phyloP scores from a whole-genome alignment of 2,888 invertebrate genomes.

The Drosophila niveifrons region DNA sequence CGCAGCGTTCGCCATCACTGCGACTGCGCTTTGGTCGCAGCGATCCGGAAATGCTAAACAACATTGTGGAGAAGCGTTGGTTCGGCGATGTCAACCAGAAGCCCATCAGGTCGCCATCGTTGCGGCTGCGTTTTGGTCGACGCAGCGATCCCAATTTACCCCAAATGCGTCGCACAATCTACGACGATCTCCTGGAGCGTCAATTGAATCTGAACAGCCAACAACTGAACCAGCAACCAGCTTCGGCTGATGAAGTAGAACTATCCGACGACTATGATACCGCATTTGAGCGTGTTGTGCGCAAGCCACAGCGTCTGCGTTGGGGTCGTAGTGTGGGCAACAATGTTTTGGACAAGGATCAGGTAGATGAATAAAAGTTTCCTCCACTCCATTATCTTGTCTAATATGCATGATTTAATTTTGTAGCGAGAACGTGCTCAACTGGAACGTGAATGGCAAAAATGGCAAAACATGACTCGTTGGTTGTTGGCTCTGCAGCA shows the following conservation, averaged over 20 bases:
- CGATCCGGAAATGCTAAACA: conserved; percentile 87
- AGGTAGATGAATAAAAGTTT: conserved; percentile 37
- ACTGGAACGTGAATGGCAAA: conserved; percentile 50
- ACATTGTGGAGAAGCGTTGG: conserved; percentile 83
- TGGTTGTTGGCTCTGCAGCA: conserved; percentile 75
- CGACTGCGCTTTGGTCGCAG: conserved; percentile 92
- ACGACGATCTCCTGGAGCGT: conserved; percentile 73
- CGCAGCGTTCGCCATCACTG: conserved; percentile 91
- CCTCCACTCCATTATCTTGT: not conserved
- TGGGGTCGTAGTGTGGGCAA: conserved; percentile 75
- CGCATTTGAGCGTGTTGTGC: conserved; percentile 66
- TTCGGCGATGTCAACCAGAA: conserved; percentile 88
- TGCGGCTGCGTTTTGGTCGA: conserved; percentile 91
- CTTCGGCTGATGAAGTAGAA: conserved; percentile 39
- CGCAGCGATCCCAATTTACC: conserved; percentile 89
- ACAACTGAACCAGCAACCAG: conserved; percentile 39
- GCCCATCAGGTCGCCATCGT: conserved; percentile 90
- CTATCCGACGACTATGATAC: conserved; percentile 60
- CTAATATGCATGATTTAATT: not conserved
- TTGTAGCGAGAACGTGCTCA: conserved; percentile 20
- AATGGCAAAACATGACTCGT: conserved; percentile 72
- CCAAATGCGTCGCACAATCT: conserved; percentile 72
- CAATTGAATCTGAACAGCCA: conserved; percentile 68
- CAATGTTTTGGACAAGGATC: conserved; percentile 33
- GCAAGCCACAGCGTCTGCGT: conserved; percentile 80